Conservation (phyloP, 2,888 invertebrate genomes). For the Sinotaia quadrata region DNA sequence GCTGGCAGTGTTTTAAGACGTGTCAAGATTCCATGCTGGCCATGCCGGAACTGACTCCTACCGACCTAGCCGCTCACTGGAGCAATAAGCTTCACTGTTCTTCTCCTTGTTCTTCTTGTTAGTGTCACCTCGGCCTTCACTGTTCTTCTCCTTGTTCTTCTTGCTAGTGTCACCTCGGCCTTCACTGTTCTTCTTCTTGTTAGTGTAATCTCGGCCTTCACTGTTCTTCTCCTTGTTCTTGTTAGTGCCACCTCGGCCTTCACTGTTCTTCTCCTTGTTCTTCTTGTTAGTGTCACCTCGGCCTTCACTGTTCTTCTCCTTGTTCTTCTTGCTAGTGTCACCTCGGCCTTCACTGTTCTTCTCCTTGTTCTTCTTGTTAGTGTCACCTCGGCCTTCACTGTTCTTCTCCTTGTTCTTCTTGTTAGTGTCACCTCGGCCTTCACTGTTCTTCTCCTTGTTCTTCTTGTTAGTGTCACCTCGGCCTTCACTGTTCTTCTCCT, state of each 20-base stretch:
- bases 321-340: background rate
- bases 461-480: too few species aligned
- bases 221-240: conserved; percentile 19
- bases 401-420: background rate
- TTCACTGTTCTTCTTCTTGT: too few species aligned
- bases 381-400: background rate
- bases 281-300: background rate
- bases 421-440: background rate
- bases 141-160: too few species aligned
- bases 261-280: background rate
- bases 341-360: background rate
- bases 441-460: too few species aligned
- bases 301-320: background rate
- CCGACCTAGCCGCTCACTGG: conserved; percentile 48
- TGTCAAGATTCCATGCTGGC: conserved; percentile 44
- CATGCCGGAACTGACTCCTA: conserved; percentile 48
- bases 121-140: background rate
- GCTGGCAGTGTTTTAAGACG: conserved; percentile 50
- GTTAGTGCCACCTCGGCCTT: background rate
- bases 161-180: too few species aligned
- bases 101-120: conserved; percentile 43
- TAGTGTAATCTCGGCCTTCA: too few species aligned
- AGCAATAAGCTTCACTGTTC: conserved; percentile 44
- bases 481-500: too few species aligned
- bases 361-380: background rate